Evolutionary conservation across 2,113 vertebrate genomes (phyloP).

Genomic region (Pachyramphus minor): DNA sequence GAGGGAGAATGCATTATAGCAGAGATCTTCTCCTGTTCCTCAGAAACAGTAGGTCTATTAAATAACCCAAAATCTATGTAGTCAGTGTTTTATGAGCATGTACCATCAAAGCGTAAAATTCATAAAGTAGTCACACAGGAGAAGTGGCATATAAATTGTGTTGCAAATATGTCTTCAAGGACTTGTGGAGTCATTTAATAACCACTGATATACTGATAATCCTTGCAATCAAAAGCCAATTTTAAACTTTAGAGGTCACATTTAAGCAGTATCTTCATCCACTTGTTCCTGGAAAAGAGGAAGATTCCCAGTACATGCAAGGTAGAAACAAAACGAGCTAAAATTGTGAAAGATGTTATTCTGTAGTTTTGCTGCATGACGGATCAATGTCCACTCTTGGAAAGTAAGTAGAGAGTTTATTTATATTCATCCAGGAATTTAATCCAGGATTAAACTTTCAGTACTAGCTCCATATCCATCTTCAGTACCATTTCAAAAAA

Average conservation of each 20-base stretch:
- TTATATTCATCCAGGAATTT: neutral
- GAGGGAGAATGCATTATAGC: neutral
- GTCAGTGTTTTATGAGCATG: neutral
- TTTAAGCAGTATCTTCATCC: neutral
- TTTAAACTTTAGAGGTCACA: neutral
- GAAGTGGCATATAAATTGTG: neutral
- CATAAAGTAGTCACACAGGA: constrained; percentile 4
- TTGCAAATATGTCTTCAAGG: neutral
- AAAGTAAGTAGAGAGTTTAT: neutral
- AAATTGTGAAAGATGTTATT: neutral
- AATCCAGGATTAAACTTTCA: neutral
- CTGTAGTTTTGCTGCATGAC: neutral
- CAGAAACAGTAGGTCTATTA: neutral
- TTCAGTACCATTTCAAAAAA: neutral
- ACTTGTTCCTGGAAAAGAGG: neutral
- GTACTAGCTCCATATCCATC: neutral
- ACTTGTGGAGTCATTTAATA: neutral
- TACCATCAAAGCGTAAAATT: constrained; percentile 3
- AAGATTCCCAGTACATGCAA: neutral
- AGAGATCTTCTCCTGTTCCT: neutral
- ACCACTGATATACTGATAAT: neutral
- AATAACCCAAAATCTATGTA: neutral
- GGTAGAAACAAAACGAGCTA: neutral
- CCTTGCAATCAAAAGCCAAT: neutral
- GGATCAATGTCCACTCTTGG: neutral